Evolutionary conservation across 2,797 vertebrate species (phyloP), one percentile per base, ranked within the genome.

Genomic region (Poeciliopsis turneri): DNA sequence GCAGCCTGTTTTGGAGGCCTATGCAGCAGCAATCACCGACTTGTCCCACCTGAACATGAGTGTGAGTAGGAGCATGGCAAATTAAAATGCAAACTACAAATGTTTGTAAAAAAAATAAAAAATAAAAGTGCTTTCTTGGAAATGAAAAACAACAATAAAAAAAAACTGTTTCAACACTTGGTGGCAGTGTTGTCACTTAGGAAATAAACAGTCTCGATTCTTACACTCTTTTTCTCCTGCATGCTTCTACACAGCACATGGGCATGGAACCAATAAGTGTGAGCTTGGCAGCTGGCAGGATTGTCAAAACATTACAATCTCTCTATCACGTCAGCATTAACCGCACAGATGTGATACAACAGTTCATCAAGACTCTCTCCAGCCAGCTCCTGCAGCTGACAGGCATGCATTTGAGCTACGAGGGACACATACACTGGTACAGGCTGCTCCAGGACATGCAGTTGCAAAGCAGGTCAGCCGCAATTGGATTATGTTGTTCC

Each of bases 381-480:
- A 74, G 30, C 16, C 74, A 88, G 70, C 18, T 93, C 70, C 76
- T 51, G 11, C 7, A 45, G 46, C 70, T 93, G 77, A 15, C 36
- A 73, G 87, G 49, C 53, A 81, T 66, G 51, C 47, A 87, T 70
- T 71, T 94, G 74, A 93, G 86, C 72, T 75, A 49, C 0, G 82
- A 90, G 76, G 91, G 73, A 30, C 70, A 85, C 61, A 43, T 28
- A 33, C 33, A 91, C 77, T 95, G 86, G 93, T 75, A 59, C 70
- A 39, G 41, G 39, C 88, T 92, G 80, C 76, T 95, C 61, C 86
- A 90, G 72, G 72, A 84, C 5, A 75, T 90, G 57, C 88, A 93
- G 78, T 25, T 92, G 49, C 75, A 86, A 78, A 84, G 88, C 86
- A 96, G 95, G 96, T 96, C 55, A 82, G 77, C 39, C 43, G 36